Base-by-base conservation (phyloP, 2,113 vertebrate species). In the Narcine bancroftii region DNA sequence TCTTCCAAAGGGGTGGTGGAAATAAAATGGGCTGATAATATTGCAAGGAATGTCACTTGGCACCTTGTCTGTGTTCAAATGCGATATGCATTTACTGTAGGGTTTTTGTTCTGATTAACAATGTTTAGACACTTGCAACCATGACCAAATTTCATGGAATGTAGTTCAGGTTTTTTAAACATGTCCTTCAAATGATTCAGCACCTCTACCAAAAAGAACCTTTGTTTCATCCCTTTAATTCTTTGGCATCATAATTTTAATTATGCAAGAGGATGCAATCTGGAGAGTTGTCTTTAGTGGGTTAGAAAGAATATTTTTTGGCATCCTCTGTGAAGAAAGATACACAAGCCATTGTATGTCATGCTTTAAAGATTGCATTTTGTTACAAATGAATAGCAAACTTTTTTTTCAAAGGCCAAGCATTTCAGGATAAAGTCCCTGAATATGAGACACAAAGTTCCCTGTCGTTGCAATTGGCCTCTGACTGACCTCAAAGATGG, bases 381-480 rank as follows among this genome's bases (percentile, higher is more conserved):
- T 83, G 79, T 36, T 21, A 63, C 53, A 63, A 19, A 36, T 60
- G 81, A 50, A 63, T 87, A 87, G 33, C 81, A 36, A 60, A 19
- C 81, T 36, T 83, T 60, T 36, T 87, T 36, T 85, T 85, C 26
- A 63, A 87, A 87, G 53, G 81, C n/a, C 81, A 87, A 87, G 53
- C 53, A 87, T 87, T 87, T 63, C 81, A 36, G 60, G 15, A 60
- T 53, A 9, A 29, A 60, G 53, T 85, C 29, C 17, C 29, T 36
- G 50, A 87, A 24, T n/a, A 60, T 0, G 15, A 87, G 53, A 36
- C n/a, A 63, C 15, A 60, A 60, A 60, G 56, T 60, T 56, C 50
- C 53, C 29, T n/a, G 4, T n/a, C 1, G 53, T 56, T 60, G 50
- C 50, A 85, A 15, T 60, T 85, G 81, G 29, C n/a, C 81, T 87